Evolutionary conservation across 2,888 invertebrate species (phyloP), one percentile per base, ranked within the genome.

Genomic region (Dusona sp.): DNA sequence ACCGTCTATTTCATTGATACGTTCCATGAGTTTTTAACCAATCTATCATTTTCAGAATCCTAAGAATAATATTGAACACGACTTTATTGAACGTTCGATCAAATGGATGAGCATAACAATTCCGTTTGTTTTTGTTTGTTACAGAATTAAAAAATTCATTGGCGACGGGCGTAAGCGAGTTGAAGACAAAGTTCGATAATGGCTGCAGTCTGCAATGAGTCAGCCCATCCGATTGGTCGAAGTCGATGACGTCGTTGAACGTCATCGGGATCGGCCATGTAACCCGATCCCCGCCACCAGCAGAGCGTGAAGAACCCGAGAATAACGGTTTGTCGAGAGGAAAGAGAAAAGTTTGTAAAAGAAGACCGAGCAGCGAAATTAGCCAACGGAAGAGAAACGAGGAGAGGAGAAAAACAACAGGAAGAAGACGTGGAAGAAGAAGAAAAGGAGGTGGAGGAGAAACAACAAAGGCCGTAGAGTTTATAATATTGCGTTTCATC

Each of bases 141-240:
- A 92, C 97, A 98, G 98, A 98, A 96, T 95, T 98, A 96, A 98
- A 98, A 97, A 98, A 98, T 96, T 97, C 98, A 95, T 97, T 98
- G 96, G 98, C 98, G 96, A 97, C 98, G 95, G 98, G 98, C 97
- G 98, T 98, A 96, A 98, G 97, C 95, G 98, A 98, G 96, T 96
- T 98, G 95, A 98, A 98, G 96, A 97, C 98, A 95, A 98, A 98
- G 96, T 97, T 98, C 95, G 98, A 98, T 96, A 98, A 98, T 96
- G 98, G 98, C 96, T 98, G 98, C 96, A 98, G 97, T 95, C 97
- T 98, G 96, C 98, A 98, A 98, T 98, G 98, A 98, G 95, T 94
- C 94, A 94, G 89, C 89, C 89, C 87, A 83, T 88, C 75, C 87
- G 89, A 86, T 91, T 90, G 91, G 90, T 91, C 91, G 89, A 89